These are phyloP conservation scores for Goniozus legneri DNA, from an alignment of 1,140 invertebrate species.

Conservation along the genomic window DNA sequence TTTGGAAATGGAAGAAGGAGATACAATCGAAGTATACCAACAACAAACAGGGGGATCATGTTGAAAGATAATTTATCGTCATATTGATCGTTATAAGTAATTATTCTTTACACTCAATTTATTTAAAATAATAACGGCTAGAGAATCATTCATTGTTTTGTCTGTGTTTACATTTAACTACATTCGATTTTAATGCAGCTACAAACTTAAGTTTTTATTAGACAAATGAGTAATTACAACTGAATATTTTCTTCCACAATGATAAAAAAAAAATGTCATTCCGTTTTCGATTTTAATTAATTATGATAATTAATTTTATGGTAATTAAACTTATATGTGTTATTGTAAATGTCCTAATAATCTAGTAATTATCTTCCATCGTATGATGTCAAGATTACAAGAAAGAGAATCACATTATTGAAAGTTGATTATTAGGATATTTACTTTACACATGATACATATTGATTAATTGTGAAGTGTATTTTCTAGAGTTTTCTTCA, in stretches of 20 bases:
- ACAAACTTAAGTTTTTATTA: neutral
- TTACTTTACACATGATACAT: neutral
- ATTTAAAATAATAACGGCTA: neutral
- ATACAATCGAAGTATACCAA: conserved; percentile 94
- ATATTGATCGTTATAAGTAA: neutral
- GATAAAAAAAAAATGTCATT: neutral
- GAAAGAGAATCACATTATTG: neutral
- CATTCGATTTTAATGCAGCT: neutral
- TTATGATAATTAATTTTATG: neutral
- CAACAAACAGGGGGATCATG: conserved; percentile 80
- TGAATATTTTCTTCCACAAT: neutral
- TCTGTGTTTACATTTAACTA: neutral
- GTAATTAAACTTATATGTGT: neutral
- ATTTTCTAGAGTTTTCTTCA: no score
- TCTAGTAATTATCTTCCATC: neutral
- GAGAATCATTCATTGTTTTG: neutral
- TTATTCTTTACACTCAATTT: neutral
- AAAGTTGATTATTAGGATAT: neutral
- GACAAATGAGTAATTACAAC: neutral
- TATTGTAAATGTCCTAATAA: neutral
- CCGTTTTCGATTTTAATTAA: neutral
- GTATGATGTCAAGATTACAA: neutral
- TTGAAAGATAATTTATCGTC: conserved; percentile 24
- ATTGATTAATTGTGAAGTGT: neutral
- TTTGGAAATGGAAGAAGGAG: conserved; percentile 92